phyloP scores from a whole-genome alignment of 2,113 vertebrate genomes.

The Bucco capensis region DNA sequence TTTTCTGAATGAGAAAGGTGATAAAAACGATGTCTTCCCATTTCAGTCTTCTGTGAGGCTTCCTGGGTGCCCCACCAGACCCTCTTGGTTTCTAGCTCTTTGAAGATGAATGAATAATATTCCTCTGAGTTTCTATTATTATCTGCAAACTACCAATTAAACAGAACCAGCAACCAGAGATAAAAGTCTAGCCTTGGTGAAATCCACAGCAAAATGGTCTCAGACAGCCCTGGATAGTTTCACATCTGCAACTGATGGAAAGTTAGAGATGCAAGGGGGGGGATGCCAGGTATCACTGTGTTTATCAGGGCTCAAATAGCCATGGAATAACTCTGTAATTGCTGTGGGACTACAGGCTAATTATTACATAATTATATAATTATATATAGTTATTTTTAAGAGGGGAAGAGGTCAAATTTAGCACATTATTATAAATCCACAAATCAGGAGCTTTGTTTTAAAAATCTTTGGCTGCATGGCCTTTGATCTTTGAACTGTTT shows the following conservation, averaged over 20 bases:
- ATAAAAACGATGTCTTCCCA: neutral
- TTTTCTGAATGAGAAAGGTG: conserved; percentile 27
- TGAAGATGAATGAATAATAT: conserved; percentile 26
- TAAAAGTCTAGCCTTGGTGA: neutral
- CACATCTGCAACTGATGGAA: neutral
- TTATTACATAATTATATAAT: conserved; percentile 26
- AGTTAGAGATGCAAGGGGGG: neutral
- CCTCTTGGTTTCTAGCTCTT: neutral
- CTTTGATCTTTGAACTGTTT: conserved; percentile 63
- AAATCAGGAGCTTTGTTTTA: conserved; percentile 47
- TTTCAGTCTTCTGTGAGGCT: neutral
- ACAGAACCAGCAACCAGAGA: neutral
- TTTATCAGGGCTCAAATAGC: neutral
- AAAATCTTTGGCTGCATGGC: conserved; percentile 9
- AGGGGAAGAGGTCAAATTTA: conserved; percentile 33
- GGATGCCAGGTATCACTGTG: neutral
- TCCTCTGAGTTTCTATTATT: conserved; percentile 7
- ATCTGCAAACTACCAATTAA: conserved; percentile 28
- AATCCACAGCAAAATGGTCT: neutral
- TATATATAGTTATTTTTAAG: conserved; percentile 2
- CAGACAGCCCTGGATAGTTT: neutral
- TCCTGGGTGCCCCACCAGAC: conserved; percentile 21
- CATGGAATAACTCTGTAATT: neutral
- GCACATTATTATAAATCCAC: conserved; percentile 37
- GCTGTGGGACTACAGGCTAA: neutral